phyloP scores from a whole-genome alignment of 2,888 invertebrate species.

The Subacronicta megacephala region DNA sequence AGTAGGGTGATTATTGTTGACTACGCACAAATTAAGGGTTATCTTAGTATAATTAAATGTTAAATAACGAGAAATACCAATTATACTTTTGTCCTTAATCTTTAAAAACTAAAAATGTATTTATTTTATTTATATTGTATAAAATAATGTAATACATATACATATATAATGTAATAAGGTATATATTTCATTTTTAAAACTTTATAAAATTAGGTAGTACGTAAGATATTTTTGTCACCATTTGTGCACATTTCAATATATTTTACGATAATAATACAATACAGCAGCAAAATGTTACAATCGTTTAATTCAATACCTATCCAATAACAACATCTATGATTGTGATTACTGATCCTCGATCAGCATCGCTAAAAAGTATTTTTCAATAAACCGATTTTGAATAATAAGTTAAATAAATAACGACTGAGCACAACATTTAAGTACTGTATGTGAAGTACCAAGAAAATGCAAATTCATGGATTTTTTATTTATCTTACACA shows the following conservation, averaged over 20 bases:
- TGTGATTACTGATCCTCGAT: slow-evolving; percentile 1
- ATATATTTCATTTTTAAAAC: too few relatives aligned
- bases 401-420: slow-evolving; percentile 53
- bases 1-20: not conserved
- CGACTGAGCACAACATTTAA: slow-evolving; percentile 59
- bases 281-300: slow-evolving; percentile 35
- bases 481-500: slow-evolving; percentile 29
- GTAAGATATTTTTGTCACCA: slow-evolving; percentile 23
- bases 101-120: slow-evolving; percentile 6
- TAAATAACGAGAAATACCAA: slow-evolving; percentile 1
- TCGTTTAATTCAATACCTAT: slow-evolving; percentile 44
- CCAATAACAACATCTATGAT: slow-evolving; percentile 12
- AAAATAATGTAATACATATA: slow-evolving; percentile 7
- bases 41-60: slow-evolving; percentile 17
- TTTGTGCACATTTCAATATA: slow-evolving; percentile 41
- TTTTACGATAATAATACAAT: slow-evolving; percentile 58
- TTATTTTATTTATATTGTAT: not conserved
- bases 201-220: slow-evolving; percentile 38
- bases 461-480: slow-evolving; percentile 59
- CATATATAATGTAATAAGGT: too few relatives aligned
- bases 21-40: slow-evolving; percentile 34
- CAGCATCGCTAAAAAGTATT: slow-evolving; percentile 14
- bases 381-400: slow-evolving; percentile 9
- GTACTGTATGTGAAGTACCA: slow-evolving; percentile 55
- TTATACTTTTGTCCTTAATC: not conserved